Base-by-base conservation (phyloP, 30 jellyfish, hydroid and myxozoan species). In the Mastigias papua region DNA sequence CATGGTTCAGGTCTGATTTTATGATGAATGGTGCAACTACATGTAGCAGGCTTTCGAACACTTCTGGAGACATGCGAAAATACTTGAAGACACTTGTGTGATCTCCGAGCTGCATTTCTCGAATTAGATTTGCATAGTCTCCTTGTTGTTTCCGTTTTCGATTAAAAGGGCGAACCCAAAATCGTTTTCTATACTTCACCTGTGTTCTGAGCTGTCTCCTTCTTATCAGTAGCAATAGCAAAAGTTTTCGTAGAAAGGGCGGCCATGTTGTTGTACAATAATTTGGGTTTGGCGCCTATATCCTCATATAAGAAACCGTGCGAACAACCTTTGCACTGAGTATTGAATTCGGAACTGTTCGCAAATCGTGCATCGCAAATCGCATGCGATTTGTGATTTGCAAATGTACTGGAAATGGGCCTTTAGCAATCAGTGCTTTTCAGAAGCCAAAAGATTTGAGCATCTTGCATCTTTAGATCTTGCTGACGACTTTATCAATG, bases 61-160 rank as follows among this genome's bases (percentile, higher is more conserved):
- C 46, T 28, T 2, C 74, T 50, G 60, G 86, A 46, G 61, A 31
- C 57, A 49, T 75, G 16, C 13, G 81, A 69, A 68, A 82, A 82
- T 69, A 60, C 51, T 69, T 69, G 78, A 84, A 84, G 80, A 84
- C 69, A 37, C 80, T 68, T 84, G 69, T 74, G 62, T 85, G 94
- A 37, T 85, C 94, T 72, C 94, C 94, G 15, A 72, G 89, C 88
- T 73, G 89, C 88, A 84, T 84, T 73, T 84, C 93, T 54, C 69
- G 31, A 34, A 84, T 34, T 30, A 84, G 63, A 58, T 72, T 58
- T 0, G 87, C 86, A 72, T 84, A 72, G 80, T 69, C 88, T 67
- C 91, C 84, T 81, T 65, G 87, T 42, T 84, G 69, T 70, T 69
- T 69, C 66, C 93, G 54, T 32, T 62, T 85, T 75, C 60, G 94